A percentile compares a stretch with the other conserved stretches of the same genome.
Conservation (phyloP, 1,140 invertebrate species). For the Gonatopus flavifemur region DNA sequence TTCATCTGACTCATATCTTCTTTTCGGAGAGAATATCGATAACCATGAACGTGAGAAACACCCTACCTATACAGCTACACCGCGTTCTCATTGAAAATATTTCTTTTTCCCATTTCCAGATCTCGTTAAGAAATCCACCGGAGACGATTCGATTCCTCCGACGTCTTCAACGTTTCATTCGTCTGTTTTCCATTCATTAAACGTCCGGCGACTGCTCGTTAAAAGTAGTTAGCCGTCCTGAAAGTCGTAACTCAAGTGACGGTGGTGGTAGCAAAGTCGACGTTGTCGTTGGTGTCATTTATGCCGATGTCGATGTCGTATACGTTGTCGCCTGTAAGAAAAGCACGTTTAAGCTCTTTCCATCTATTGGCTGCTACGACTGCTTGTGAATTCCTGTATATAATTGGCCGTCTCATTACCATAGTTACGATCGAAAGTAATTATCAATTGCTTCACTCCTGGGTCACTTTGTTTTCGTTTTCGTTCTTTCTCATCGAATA, state of each 20-base stretch:
- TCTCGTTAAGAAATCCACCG: no score
- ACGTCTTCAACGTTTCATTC: constrained; percentile 2
- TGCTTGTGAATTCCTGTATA: constrained; percentile 37
- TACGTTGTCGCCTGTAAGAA: constrained; percentile 14
- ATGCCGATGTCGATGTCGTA: not conserved
- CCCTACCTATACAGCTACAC: no score
- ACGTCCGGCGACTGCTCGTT: constrained; percentile 33
- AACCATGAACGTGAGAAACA: no score
- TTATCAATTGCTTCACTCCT: constrained; percentile 24
- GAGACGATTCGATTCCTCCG: no score
- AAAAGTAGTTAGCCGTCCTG: constrained; percentile 35
- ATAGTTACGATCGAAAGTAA: constrained; percentile 40
- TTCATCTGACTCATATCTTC: no score
- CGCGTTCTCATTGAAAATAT: no score
- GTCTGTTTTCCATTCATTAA: constrained; percentile 36
- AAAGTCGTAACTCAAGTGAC: constrained; percentile 31
- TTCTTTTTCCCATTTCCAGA: no score
- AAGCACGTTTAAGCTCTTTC: not conserved
- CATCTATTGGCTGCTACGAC: not conserved
- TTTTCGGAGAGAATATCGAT: no score
- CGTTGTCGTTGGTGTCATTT: constrained; percentile 9
- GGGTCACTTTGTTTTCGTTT: constrained; percentile 3
- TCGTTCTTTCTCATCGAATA: constrained; percentile 3
- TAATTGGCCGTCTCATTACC: constrained; percentile 37
- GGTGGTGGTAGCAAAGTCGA: not conserved